Evolutionary conservation across 2,113 vertebrate species (phyloP).

Genomic region (Mola mola): DNA sequence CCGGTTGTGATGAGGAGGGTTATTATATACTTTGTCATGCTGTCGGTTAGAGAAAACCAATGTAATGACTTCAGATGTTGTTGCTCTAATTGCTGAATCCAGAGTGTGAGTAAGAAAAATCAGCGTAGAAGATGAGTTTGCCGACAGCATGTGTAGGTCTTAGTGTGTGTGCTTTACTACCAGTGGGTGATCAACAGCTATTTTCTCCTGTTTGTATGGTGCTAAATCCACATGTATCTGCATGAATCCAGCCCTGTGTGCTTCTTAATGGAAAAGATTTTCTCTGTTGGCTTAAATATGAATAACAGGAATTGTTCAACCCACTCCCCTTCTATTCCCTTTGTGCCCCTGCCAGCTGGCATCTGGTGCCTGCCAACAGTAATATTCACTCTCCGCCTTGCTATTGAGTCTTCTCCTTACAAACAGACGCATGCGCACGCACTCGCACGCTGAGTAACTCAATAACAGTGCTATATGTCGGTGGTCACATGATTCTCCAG

Average conservation of each 20-base stretch:
- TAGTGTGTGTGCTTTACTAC: constrained; percentile 36
- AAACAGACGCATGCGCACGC: constrained; percentile 4
- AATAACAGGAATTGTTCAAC: constrained; percentile 97
- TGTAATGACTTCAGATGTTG: too few relatives aligned
- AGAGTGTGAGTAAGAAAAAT: neutral
- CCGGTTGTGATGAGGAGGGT: neutral
- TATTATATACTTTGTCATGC: too few relatives aligned
- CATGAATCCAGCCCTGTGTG: constrained; percentile 85
- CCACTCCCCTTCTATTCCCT: constrained; percentile 80
- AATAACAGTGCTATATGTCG: constrained; percentile 76
- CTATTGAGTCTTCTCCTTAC: constrained; percentile 11
- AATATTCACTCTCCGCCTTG: constrained; percentile 53
- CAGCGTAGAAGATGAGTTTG: neutral
- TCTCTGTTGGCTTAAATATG: constrained; percentile 86
- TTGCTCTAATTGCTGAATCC: neutral
- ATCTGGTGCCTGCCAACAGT: constrained; percentile 73
- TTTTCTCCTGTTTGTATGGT: constrained; percentile 76
- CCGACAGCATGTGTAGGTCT: neutral
- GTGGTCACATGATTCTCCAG: constrained; percentile 93
- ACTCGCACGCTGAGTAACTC: constrained; percentile 6
- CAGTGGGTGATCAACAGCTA: constrained; percentile 66
- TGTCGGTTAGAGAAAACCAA: too few relatives aligned
- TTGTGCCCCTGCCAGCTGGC: constrained; percentile 93
- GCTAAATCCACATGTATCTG: constrained; percentile 82
- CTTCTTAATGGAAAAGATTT: constrained; percentile 81